Percentiles rank a stretch among this genome's conserved stretches.
Conservation (phyloP, 1,140 invertebrate species). For the Calliphora vicina region DNA sequence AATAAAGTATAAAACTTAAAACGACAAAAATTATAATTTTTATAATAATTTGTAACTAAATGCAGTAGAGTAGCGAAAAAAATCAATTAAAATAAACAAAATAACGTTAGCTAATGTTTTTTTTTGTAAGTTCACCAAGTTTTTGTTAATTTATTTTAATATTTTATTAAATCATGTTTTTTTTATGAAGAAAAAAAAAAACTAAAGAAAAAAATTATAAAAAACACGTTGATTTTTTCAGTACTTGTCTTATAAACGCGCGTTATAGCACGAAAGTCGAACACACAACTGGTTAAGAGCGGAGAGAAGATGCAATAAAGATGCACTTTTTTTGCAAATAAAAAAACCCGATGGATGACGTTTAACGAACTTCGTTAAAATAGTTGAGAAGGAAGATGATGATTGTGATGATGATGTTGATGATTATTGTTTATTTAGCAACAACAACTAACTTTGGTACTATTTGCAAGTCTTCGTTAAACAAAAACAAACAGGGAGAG, state of each 20-base stretch:
- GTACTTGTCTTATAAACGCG: constrained; percentile 7
- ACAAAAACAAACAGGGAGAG: not conserved
- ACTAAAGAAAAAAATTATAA: not conserved
- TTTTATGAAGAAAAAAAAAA: not conserved
- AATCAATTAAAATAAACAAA: not conserved
- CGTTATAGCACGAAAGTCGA: constrained; percentile 32
- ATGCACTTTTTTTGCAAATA: constrained; percentile 23
- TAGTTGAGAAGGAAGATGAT: not conserved
- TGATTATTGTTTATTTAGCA: not conserved
- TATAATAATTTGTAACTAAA: not conserved
- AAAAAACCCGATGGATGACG: constrained; percentile 28
- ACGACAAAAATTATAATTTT: not conserved
- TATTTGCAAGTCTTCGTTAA: not conserved
- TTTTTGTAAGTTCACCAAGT: not conserved
- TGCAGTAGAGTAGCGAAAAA: not conserved
- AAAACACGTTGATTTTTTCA: constrained; percentile 6
- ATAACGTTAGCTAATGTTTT: not conserved
- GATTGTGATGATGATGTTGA: not conserved
- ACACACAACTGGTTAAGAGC: constrained; percentile 32
- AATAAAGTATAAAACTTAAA: not conserved
- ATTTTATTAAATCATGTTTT: not conserved
- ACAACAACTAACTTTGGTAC: not conserved
- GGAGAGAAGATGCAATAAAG: constrained; percentile 32
- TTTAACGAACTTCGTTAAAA: constrained; percentile 2
- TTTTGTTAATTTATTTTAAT: not conserved